Base-by-base conservation (phyloP, 1,140 invertebrate species). In the Elysia chlorotica region DNA sequence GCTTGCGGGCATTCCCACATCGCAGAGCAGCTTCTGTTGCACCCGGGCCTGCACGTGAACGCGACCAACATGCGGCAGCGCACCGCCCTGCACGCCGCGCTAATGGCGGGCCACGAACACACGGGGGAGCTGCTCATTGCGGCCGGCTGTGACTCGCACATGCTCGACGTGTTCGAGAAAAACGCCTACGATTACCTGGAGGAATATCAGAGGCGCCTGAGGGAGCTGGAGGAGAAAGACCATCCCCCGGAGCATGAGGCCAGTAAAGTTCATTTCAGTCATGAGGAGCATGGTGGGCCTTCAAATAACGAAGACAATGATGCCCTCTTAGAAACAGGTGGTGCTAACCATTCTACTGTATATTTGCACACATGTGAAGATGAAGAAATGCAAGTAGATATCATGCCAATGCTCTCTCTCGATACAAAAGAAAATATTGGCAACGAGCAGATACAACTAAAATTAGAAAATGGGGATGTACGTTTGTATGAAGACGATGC, bases 31-130 rank as follows among this genome's bases (percentile, higher is more conserved):
- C 71, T 81, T 37, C 73, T 84, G 10, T 35, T 80, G 10, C 73
- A 76, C 33, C 62, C 75, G 30, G 77, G 78, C 41, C 80, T 76
- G 23, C 71, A 79, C 14, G 75, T 80, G 0, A 83, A 85, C 66
- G 74, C 71, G 62, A 75, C 76, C 25, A 81, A 85, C 75, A 79
- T 80, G 28, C 74, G 75, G 21, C 76, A 79, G 71, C 80, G 76
- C 72, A 81, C 81, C 25, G 74, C 79, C 6, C 74, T 85, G 3
- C 83, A 85, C 67, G 65, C 77, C n/a, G 81, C 83, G 19, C 75
- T 76, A 1, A 36, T 74, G 19, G 56, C 76, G 19, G 71, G 71
- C 23, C 74, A 80, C 62, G 38, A 71, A 10, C 65, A 80, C 2
- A 69, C 78, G 2, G 78, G 73, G 10, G 59, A 76, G 17, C 66